Percentiles rank a stretch among this genome's conserved stretches.
Evolutionary conservation across 2,113 vertebrate species (phyloP).

Genomic region (Crotalus viridis): DNA sequence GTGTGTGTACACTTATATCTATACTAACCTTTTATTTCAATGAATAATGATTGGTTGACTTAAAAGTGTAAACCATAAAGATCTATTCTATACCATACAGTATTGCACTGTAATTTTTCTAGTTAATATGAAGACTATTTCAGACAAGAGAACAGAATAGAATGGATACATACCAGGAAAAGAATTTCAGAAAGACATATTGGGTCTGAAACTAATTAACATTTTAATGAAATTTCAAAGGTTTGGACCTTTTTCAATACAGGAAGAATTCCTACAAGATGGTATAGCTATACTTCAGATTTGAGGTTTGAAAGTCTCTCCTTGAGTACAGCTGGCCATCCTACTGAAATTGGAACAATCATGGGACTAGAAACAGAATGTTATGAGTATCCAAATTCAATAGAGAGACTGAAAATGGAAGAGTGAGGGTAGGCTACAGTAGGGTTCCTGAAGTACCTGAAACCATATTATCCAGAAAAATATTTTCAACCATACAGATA

Average conservation of each 20-base stretch:
- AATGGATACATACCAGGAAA: background rate
- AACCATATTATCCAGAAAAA: background rate
- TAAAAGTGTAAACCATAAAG: constrained; percentile 12
- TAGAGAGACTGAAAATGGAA: background rate
- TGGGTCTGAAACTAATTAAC: background rate
- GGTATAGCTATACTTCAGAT: background rate
- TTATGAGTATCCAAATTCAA: background rate
- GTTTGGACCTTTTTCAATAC: background rate
- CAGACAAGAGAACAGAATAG: constrained; percentile 5
- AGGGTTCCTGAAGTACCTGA: background rate
- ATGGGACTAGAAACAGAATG: background rate
- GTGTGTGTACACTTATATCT: constrained; percentile 15
- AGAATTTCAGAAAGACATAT: constrained; percentile 21
- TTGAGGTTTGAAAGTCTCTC: background rate
- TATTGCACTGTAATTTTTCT: background rate
- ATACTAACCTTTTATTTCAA: constrained; percentile 23
- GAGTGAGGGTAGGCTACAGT: background rate
- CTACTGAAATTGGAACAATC: background rate
- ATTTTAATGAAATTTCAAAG: background rate
- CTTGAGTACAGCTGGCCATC: background rate
- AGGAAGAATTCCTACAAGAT: background rate
- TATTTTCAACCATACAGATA: background rate
- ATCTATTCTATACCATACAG: background rate
- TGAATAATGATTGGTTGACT: constrained; percentile 33
- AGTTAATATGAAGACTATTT: constrained; percentile 1